phyloP scores from a whole-genome alignment of 2,888 invertebrate species.

The Leucophenga maculata region DNA sequence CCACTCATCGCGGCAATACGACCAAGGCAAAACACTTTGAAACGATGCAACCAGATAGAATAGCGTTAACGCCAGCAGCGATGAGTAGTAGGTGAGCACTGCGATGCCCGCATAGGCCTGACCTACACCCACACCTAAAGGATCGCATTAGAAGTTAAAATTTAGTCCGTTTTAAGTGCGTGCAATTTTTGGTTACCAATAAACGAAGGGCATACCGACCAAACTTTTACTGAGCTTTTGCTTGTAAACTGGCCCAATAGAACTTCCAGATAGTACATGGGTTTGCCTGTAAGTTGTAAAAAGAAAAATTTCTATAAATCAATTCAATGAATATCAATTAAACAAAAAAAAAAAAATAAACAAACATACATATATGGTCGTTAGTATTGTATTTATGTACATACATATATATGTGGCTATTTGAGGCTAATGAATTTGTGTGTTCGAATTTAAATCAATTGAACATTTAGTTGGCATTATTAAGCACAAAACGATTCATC shows the following conservation, averaged over 20 bases:
- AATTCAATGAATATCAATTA: too few relatives aligned
- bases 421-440: too few relatives aligned
- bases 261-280: conserved; percentile 83
- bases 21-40: conserved; percentile 77
- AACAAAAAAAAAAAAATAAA: too few relatives aligned
- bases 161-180: too few relatives aligned
- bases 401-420: too few relatives aligned
- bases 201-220: conserved; percentile 79
- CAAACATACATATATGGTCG: too few relatives aligned
- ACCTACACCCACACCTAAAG: conserved; percentile 75
- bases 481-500: too few relatives aligned
- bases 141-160: too few relatives aligned
- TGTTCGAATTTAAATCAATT: too few relatives aligned
- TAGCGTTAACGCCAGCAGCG: conserved; percentile 74
- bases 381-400: too few relatives aligned
- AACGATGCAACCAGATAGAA: conserved; percentile 79
- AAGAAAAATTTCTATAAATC: too few relatives aligned
- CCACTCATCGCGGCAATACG: conserved; percentile 76
- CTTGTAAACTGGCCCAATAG: conserved; percentile 83
- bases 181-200: conserved; percentile 74
- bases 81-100: conserved; percentile 78
- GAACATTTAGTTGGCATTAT: too few relatives aligned
- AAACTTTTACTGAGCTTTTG: conserved; percentile 79
- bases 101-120: conserved; percentile 74
- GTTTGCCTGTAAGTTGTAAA: conserved; percentile 79